phyloP scores from a whole-genome alignment of 2,113 vertebrate genomes.

The Sterna hirundo region DNA sequence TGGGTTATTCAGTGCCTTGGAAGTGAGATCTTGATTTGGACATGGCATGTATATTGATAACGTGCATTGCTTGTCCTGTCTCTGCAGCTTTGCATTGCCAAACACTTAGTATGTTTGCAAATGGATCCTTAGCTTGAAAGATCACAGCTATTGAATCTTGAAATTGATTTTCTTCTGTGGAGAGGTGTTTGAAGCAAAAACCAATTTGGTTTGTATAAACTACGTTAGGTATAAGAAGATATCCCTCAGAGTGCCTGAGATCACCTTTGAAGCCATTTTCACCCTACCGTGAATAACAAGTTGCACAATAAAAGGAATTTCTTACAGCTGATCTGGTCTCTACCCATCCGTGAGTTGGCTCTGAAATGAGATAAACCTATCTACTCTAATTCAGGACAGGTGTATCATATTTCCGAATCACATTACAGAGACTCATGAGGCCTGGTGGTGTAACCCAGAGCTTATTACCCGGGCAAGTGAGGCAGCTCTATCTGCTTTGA shows the following conservation, averaged over 20 bases:
- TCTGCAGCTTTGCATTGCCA: neutral
- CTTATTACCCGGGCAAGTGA: neutral
- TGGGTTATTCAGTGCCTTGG: neutral
- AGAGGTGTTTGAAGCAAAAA: constrained; percentile 56
- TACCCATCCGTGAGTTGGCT: constrained; percentile 30
- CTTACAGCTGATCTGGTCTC: constrained; percentile 53
- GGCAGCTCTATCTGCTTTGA: neutral
- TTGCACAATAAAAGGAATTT: constrained; percentile 39
- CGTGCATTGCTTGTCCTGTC: neutral
- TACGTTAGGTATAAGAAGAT: constrained; percentile 51
- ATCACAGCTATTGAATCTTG: constrained; percentile 5
- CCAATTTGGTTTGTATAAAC: constrained; percentile 63
- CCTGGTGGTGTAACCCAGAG: neutral
- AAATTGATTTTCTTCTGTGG: constrained; percentile 53
- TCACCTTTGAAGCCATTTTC: constrained; percentile 45
- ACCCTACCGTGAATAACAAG: constrained; percentile 14
- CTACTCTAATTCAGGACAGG: constrained; percentile 17
- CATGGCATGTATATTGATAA: neutral
- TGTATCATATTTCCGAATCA: neutral
- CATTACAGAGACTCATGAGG: neutral
- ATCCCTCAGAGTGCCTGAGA: neutral
- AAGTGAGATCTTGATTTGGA: neutral
- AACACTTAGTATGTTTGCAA: neutral
- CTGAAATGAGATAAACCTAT: constrained; percentile 29
- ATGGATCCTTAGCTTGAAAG: constrained; percentile 42